phyloP scores from a whole-genome alignment of 2,797 vertebrate genomes.

The Phalloptychus januarius region DNA sequence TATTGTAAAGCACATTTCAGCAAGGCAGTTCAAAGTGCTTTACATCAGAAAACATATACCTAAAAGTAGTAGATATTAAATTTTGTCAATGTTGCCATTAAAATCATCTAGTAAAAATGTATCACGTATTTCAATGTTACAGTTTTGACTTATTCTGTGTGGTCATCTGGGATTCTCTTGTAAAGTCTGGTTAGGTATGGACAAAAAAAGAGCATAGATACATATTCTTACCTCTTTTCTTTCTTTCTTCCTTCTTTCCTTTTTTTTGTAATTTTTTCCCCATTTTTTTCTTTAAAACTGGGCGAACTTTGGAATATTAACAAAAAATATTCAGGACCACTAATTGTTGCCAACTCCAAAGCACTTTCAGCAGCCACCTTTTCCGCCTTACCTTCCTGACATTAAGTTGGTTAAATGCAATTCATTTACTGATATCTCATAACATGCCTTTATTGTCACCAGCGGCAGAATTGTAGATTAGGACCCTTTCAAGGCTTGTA shows the following conservation, averaged over 20 bases:
- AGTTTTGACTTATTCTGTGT: not conserved
- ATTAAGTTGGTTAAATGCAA: constrained; percentile 34
- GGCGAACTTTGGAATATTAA: not conserved
- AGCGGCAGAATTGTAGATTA: constrained; percentile 39
- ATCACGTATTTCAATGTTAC: too few species aligned
- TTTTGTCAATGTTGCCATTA: too few species aligned
- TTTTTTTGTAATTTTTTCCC: not conserved
- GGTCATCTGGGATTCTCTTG: not conserved
- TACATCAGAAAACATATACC: too few species aligned
- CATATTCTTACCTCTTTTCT: not conserved
- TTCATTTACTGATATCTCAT: constrained; percentile 15
- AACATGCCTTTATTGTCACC: constrained; percentile 1
- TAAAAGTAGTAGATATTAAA: too few species aligned
- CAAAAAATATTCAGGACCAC: not conserved
- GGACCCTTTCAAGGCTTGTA: constrained; percentile 61
- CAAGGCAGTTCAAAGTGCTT: too few species aligned
- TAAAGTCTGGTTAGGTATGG: not conserved
- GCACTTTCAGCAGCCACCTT: constrained; percentile 24
- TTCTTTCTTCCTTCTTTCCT: not conserved
- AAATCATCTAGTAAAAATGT: too few species aligned
- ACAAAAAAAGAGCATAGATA: not conserved
- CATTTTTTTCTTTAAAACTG: not conserved
- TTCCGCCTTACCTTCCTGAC: constrained; percentile 23
- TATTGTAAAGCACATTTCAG: too few species aligned
- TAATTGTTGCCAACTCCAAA: constrained; percentile 1